Evolutionary conservation across 2,888 invertebrate species (phyloP).

Genomic region (Eustalomyia histrio): DNA sequence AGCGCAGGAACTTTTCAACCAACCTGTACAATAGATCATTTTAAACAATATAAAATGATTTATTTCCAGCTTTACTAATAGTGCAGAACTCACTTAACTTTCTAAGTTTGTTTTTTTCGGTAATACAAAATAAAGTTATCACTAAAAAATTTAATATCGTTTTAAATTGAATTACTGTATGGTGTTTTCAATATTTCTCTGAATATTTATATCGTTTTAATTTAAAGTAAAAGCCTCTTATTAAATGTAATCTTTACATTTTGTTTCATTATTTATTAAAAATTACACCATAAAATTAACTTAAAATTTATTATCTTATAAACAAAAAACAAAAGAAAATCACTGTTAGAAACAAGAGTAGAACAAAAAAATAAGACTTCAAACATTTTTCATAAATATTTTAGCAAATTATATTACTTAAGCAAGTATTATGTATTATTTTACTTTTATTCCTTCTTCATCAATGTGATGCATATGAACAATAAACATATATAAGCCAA

Average conservation of each 20-base stretch:
- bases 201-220: background rate
- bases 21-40: too few species aligned
- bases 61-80: too few species aligned
- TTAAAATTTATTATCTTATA: conserved; percentile 40
- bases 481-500: conserved; percentile 24
- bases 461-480: background rate
- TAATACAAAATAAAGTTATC: too few species aligned
- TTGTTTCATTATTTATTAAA: conserved; percentile 15
- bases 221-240: conserved; percentile 9
- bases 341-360: background rate
- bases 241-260: conserved; percentile 34
- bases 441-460: conserved; percentile 7
- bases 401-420: conserved; percentile 64
- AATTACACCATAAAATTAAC: conserved; percentile 50
- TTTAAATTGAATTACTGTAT: too few species aligned
- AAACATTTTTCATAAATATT: conserved; percentile 63
- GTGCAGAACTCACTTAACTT: too few species aligned
- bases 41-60: too few species aligned
- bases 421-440: conserved; percentile 43
- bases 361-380: conserved; percentile 27
- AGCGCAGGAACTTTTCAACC: too few species aligned
- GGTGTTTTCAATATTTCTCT: too few species aligned
- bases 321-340: background rate
- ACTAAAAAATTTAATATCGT: too few species aligned
- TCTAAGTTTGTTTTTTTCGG: too few species aligned